Evolutionary conservation across 2,113 vertebrate genomes (phyloP).

Genomic region (Oxyura jamaicensis): DNA sequence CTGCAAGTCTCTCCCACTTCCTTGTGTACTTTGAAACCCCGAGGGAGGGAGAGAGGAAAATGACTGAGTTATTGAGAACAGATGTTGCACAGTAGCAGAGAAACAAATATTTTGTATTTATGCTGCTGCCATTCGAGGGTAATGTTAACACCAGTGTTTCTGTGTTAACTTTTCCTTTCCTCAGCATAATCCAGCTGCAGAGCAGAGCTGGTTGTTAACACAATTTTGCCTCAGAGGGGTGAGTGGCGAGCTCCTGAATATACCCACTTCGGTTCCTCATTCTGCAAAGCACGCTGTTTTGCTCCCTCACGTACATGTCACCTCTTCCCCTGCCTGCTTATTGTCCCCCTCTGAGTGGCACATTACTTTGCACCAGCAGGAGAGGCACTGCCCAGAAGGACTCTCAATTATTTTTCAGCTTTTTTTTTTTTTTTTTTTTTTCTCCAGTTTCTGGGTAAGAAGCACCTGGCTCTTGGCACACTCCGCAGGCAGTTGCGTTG

Average conservation of each 20-base stretch:
- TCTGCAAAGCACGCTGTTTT: not conserved
- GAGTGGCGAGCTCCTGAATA: not conserved
- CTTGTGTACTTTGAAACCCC: slow-evolving; percentile 46
- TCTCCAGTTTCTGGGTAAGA: not conserved
- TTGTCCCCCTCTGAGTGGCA: not conserved
- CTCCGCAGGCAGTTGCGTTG: slow-evolving; percentile 14
- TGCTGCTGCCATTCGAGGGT: not conserved
- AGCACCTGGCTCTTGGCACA: slow-evolving; percentile 61
- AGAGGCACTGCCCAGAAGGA: not conserved
- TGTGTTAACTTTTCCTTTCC: slow-evolving; percentile 27
- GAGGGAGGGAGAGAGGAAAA: not conserved
- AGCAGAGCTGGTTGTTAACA: not conserved
- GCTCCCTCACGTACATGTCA: not conserved
- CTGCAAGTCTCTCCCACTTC: slow-evolving; percentile 43
- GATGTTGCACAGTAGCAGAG: slow-evolving; percentile 61
- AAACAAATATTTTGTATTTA: slow-evolving; percentile 70
- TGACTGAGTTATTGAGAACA: slow-evolving; percentile 18
- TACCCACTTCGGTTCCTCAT: not conserved
- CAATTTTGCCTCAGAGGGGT: not conserved
- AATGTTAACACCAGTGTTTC: not conserved
- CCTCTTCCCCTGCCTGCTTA: slow-evolving; percentile 26
- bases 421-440: not conserved
- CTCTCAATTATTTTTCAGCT: not conserved
- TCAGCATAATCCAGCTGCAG: not conserved
- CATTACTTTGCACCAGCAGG: not conserved